Base-by-base conservation (phyloP, 1,140 invertebrate species). In the Teleogryllus occipitalis region DNA sequence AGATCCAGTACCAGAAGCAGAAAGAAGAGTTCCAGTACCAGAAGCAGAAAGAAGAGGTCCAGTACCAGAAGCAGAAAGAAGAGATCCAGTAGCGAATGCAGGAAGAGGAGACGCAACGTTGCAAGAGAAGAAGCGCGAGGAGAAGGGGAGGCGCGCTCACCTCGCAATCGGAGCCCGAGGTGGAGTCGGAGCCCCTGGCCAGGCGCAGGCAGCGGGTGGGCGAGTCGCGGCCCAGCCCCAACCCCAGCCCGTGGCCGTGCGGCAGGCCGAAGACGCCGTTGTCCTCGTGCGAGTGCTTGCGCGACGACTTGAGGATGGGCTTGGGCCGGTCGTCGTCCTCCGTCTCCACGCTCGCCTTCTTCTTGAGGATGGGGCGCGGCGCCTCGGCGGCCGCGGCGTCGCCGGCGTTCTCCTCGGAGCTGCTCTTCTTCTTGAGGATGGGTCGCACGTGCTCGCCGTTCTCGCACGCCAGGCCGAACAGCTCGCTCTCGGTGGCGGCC, bases 341-440 rank as follows among this genome's bases (percentile, higher is more conserved):
- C 7, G 91, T 91, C 82, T 96, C 95, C 0, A 90, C 91, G 75
- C 91, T 93, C 0, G 92, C 92, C 84, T 95, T 95, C 84, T 96
- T 95, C 83, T 96, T 96, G 8, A 96, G 83, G 83, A 95, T 95
- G 0, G 94, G 93, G 84, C 90, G 92, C 0, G 92, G 91, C 49
- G 87, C 88, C 75, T 91, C 85, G 83, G 77, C 81, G 82, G n/a
- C 81, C 82, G 82, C 83, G 14, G 77, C 75, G 54, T 84, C 81
- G 7, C 18, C 47, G 10, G 95, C 93, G 79, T 95, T 94, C 7
- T 88, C 92, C 88, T 87, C 87, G 22, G 85, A 82, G 75, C 86
- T 87, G 27, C 86, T 84, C 78, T 93, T 93, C 85, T 94, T 94
- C 84, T 95, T 95, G 8, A 95, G 84, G 80, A 96, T 96, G 5